Evolutionary conservation across 2,113 vertebrate species (phyloP), one percentile per base, ranked within the genome.

Genomic region (Mixornis gularis): DNA sequence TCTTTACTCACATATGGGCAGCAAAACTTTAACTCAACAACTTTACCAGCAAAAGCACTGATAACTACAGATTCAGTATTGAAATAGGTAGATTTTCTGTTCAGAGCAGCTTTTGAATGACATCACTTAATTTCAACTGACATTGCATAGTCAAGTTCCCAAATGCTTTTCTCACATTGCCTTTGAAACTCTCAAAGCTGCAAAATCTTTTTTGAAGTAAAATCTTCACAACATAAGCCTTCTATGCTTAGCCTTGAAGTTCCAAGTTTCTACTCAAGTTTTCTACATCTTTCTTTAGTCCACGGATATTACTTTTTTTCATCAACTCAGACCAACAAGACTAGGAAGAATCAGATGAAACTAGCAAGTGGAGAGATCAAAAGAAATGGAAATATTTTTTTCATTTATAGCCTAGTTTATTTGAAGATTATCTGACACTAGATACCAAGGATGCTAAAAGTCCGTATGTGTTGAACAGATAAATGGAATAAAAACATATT

Each of bases 151-250:
- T 68, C 26, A 78, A 8, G 44, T 74, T 90, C 51, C 36, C 55
- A 89, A 66, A 63, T 48, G 36, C 51, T 92, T 74, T 92, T 66
- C 64, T 60, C 41, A 69, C 68, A 52, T 19, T 60, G 43, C 30
- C 58, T 89, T 81, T 93, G 65, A 95, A 92, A 84, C 25, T 59
- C 60, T 78, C 65, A 89, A 79, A 83, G 59, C 38, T 77, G 26
- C 32, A 82, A 48, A 68, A 80, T 32, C 15, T 73, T 63, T 83
- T 87, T 15, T 88, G 62, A 93, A 93, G 53, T 80, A 78, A 62
- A 78, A 77, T n/a, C 60, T 71, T 92, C 62, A 71, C 41, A 85
- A 85, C 48, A 44, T 44, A 68, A 4, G 9, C 25, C 32, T 80
- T 89, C 77, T 49, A 5, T 14, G 24, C 17, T 91, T 65, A 85